Evolutionary conservation across 2,797 vertebrate species (phyloP).

Genomic region (Erithacus rubecula): DNA sequence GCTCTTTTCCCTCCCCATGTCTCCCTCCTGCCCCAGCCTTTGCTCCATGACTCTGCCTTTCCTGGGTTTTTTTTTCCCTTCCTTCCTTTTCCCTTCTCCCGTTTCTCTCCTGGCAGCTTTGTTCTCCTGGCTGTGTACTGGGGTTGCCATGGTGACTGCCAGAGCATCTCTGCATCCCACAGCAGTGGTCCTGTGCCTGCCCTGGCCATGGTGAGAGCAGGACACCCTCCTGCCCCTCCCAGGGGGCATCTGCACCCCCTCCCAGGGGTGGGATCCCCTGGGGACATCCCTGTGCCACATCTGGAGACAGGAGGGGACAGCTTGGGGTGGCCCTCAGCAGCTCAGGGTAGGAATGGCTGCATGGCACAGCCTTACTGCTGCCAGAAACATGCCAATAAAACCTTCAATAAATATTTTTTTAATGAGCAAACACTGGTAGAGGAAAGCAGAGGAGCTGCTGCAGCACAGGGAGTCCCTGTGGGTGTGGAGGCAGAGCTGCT

Average conservation of each 20-base stretch:
- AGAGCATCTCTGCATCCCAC: slow-evolving; percentile 40
- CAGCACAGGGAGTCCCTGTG: not conserved
- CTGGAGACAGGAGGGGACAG: not conserved
- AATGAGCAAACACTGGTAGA: not conserved
- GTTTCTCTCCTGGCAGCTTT: slow-evolving; percentile 52
- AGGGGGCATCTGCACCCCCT: not conserved
- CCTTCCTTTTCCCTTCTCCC: not conserved
- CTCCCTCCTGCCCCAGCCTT: not conserved
- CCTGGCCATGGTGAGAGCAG: not conserved
- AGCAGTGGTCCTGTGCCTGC: not conserved
- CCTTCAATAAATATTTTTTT: not conserved
- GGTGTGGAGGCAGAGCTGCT: not conserved
- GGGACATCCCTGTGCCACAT: not conserved
- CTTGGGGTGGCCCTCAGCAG: too few relatives aligned
- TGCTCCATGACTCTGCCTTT: not conserved
- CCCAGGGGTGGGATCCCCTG: not conserved
- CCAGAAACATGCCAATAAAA: not conserved
- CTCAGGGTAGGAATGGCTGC: not conserved
- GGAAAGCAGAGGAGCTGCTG: not conserved
- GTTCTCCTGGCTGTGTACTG: slow-evolving; percentile 49
- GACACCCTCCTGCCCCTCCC: not conserved
- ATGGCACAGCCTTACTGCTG: not conserved
- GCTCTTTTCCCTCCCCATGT: rapidly evolving
- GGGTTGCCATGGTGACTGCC: slow-evolving; percentile 70
- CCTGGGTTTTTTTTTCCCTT: not conserved